Evolutionary conservation across 2,888 invertebrate species (phyloP), one percentile per base, ranked within the genome.

Genomic region (Macropis europaea): DNA sequence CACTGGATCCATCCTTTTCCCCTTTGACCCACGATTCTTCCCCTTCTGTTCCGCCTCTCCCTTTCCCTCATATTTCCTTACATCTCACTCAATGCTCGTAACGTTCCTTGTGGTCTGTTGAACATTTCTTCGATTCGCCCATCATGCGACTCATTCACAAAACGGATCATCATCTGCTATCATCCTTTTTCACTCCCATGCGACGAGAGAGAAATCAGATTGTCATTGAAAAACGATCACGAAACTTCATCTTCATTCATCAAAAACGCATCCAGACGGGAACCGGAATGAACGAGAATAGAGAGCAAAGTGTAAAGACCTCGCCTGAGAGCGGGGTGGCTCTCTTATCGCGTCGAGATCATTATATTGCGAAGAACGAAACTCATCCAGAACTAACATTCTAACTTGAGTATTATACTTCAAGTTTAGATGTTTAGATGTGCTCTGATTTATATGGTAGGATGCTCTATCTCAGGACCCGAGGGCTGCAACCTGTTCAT

Each of bases 401-500:
- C 83, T 85, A 86, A 88, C 88, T 89, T 89, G 89, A 89, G 89
- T 89, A 90, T 89, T 88, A 89, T 89, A 89, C 88, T 90, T 90
- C 88, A 88, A 90, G 89, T 88, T 87, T 90, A 86, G 89, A 88
- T 89, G 90, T 90, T 90, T 90, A 90, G 89, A 89, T 90, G 90
- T 90, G 88, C 89, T 90, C 89, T 90, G 87, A 89, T 90, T 89
- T 89, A 89, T 90, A 89, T 90, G 89, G 87, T 90, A 96, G 97
- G 97, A 91, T 97, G 97, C 92, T 97, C 97, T 90, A 96, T 97
- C 92, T 96, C 97, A 90, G 99, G 99, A 90, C 99, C 99, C 84
- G 99, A 99, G 93, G 99, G 99, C 90, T 99, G 99, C 93, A 99
- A 99, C 92, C 95, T 99, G 88, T 99, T 99, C 94, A 99, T 99